Percentiles rank a stretch among this genome's conserved stretches.
phyloP scores from a whole-genome alignment of 2,797 vertebrate species.

The Rhynchotus rufescens region DNA sequence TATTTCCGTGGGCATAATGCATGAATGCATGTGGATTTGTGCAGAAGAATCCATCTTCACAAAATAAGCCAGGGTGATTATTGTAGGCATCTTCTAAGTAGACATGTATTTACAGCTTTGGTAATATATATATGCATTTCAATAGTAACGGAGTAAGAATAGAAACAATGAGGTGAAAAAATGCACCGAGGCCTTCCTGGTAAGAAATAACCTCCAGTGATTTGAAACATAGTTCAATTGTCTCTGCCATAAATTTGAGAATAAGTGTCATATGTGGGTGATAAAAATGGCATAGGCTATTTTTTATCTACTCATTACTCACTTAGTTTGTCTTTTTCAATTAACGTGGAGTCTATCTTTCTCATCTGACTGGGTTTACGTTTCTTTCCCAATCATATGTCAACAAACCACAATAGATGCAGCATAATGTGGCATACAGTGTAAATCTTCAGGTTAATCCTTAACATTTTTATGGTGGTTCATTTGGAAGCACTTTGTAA shows the following conservation, averaged over 20 bases:
- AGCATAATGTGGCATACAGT: constrained; percentile 57
- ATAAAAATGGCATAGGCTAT: constrained; percentile 81
- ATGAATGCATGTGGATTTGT: constrained; percentile 8
- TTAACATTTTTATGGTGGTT: constrained; percentile 63
- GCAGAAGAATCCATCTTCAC: constrained; percentile 39
- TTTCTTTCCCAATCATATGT: constrained; percentile 79
- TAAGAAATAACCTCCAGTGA: constrained; percentile 74
- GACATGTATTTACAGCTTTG: constrained; percentile 43
- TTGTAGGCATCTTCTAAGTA: constrained; percentile 39
- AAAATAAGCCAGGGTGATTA: constrained; percentile 20
- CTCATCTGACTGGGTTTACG: constrained; percentile 77
- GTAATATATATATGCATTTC: constrained; percentile 46
- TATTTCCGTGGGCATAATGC: constrained; percentile 16
- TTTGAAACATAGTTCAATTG: constrained; percentile 79
- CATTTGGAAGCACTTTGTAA: constrained; percentile 74
- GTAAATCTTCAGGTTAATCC: constrained; percentile 75
- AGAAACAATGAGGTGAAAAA: constrained; percentile 62
- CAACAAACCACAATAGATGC: constrained; percentile 75
- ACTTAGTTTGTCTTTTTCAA: constrained; percentile 83
- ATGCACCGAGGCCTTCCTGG: constrained; percentile 41
- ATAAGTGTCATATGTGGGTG: constrained; percentile 79
- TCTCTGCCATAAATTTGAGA: constrained; percentile 80
- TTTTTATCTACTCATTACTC: constrained; percentile 83
- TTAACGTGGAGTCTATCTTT: constrained; percentile 80
- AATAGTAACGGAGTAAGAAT: constrained; percentile 43